Evolutionary conservation across 2,797 vertebrate species (phyloP), one percentile per base, ranked within the genome.

Genomic region (Coccyzus lansbergi): DNA sequence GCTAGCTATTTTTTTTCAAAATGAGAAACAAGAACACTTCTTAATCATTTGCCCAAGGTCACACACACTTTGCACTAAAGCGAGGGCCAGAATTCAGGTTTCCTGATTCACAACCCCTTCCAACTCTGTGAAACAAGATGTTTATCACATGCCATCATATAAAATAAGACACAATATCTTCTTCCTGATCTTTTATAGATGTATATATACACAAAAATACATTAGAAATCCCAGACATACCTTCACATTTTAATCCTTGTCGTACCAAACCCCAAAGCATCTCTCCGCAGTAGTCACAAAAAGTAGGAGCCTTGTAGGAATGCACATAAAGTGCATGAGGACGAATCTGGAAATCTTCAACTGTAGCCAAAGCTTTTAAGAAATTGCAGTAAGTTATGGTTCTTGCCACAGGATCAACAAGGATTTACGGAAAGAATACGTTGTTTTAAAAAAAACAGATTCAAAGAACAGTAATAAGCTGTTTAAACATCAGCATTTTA

Each of bases 201-300:
- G 79, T 0, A 71, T 9, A 71, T 7, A 48, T 18, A 64, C 18
- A 64, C 11, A 77, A 16, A 92, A 75, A 28, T 15, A 42, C 13
- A 55, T 15, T 48, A 67, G 75, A 49, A 68, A 65, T 38, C 51
- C 74, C 3, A 68, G 46, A 10, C 91, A 86, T 95, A 99, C 99
- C 99, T 99, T 99, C 99, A 97, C 99, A 99, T 98, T 99, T 99
- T 92, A 99, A 98, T 65, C 99, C 99, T 95, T 99, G 99, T 63
- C 99, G 98, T 94, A 99, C 99, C 74, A 99, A 98, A 95, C 99
- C 99, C 99, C 99, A 99, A 56, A 99, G 98, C 99, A 99, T 99
- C 97, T 99, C 99, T 92, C 99, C 99, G 15, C 99, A 99, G 98
- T 99, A 99, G 98, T 99, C 99, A 86, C 99, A 99, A 97, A 99